Evolutionary conservation across 2,113 vertebrate species (phyloP).

Genomic region (Scatophagus argus): DNA sequence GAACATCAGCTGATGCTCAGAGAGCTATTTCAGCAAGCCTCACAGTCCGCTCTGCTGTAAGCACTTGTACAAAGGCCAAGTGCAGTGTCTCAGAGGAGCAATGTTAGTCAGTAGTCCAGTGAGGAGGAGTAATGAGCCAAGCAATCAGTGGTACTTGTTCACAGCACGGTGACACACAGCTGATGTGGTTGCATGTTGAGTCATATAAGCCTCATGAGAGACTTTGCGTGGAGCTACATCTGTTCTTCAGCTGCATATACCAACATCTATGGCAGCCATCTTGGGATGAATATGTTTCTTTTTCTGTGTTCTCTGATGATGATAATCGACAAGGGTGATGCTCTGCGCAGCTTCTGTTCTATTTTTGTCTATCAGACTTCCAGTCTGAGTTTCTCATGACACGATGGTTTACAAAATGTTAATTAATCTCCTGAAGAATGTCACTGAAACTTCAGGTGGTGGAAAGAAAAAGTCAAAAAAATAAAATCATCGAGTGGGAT

Average conservation of each 20-base stretch:
- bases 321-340: constrained; percentile 11
- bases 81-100: constrained; percentile 64
- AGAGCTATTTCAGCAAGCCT: constrained; percentile 59
- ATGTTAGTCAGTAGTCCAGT: constrained; percentile 70
- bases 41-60: constrained; percentile 54
- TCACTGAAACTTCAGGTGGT: constrained; percentile 32
- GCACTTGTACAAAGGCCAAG: constrained; percentile 70
- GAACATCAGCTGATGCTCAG: constrained; percentile 55
- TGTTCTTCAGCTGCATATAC: constrained; percentile 32
- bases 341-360: constrained; percentile 31
- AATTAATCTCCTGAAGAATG: constrained; percentile 50
- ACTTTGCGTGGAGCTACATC: constrained; percentile 12
- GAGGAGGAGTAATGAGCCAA: constrained; percentile 70
- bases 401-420: constrained; percentile 31
- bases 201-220: constrained; percentile 32
- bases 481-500: constrained; percentile 35
- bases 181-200: constrained; percentile 39
- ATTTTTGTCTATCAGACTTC: constrained; percentile 21
- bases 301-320: constrained; percentile 29
- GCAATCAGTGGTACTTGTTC: constrained; percentile 71
- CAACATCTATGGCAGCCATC: constrained; percentile 41
- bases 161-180: constrained; percentile 60
- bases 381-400: constrained; percentile 37
- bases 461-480: constrained; percentile 9
- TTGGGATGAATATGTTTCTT: constrained; percentile 39